phyloP scores from a whole-genome alignment of 2,113 vertebrate genomes.

The Barnardius zonarius region DNA sequence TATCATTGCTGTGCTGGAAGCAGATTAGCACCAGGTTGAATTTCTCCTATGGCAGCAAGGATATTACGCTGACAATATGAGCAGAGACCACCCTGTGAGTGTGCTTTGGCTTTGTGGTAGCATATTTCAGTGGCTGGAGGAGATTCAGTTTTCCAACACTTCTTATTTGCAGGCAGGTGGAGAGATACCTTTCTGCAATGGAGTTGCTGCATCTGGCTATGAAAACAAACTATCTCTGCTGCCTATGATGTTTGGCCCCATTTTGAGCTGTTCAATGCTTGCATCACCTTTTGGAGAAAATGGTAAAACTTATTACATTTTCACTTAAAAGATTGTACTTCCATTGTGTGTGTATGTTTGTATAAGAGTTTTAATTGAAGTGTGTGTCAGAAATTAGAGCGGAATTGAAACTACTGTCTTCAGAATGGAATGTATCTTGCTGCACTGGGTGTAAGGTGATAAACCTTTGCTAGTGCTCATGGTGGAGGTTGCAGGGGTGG shows the following conservation, averaged over 20 bases:
- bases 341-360: neutral
- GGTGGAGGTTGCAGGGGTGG: neutral
- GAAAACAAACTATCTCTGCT: neutral
- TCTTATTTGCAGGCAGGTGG: neutral
- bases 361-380: neutral
- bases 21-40: neutral
- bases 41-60: neutral
- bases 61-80: neutral
- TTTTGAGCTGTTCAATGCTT: neutral
- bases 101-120: neutral
- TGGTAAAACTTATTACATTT: neutral
- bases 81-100: rapidly evolving
- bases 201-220: neutral
- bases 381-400: neutral
- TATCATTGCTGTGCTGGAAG: neutral
- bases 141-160: neutral
- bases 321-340: neutral
- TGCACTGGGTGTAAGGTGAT: neutral
- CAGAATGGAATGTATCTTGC: neutral
- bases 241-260: neutral
- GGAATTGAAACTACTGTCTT: neutral
- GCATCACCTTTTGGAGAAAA: neutral
- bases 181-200: neutral
- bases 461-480: neutral
- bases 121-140: neutral